Percentiles rank a stretch among this genome's conserved stretches.
Conservation (phyloP, 2,113 vertebrate species). For the Globicephala melas region DNA sequence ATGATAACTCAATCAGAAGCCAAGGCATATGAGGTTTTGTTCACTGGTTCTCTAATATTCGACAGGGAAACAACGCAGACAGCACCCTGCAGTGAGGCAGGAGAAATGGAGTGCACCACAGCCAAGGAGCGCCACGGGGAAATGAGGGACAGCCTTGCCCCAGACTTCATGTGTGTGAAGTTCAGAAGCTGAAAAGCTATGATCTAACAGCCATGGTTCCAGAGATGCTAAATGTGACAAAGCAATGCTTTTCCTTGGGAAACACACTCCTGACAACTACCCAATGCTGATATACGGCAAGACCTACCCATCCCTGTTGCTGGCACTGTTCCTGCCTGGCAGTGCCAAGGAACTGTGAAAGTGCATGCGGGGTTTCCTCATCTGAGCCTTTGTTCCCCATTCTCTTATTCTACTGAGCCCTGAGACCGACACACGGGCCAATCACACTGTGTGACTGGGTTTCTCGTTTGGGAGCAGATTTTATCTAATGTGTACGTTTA, state of each 20-base stretch:
- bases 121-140: background rate
- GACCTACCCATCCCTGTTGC: background rate
- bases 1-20: background rate
- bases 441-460: rapidly evolving
- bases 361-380: too few relatives aligned
- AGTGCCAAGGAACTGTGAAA: rapidly evolving
- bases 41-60: background rate
- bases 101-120: background rate
- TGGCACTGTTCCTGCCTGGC: background rate
- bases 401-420: background rate
- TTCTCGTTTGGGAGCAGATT: background rate
- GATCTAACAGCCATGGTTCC: background rate
- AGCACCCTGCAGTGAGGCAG: background rate
- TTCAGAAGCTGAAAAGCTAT: background rate
- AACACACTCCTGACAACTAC: background rate
- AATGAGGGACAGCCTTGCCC: background rate
- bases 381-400: background rate
- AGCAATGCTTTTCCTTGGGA: background rate
- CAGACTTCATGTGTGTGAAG: background rate
- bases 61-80: background rate
- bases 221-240: background rate
- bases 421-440: background rate
- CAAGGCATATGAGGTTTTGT: background rate
- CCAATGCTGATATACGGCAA: rapidly evolving
- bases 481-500: background rate